Evolutionary conservation across 2,797 vertebrate species (phyloP).

Genomic region (Geotrypetes seraphini): DNA sequence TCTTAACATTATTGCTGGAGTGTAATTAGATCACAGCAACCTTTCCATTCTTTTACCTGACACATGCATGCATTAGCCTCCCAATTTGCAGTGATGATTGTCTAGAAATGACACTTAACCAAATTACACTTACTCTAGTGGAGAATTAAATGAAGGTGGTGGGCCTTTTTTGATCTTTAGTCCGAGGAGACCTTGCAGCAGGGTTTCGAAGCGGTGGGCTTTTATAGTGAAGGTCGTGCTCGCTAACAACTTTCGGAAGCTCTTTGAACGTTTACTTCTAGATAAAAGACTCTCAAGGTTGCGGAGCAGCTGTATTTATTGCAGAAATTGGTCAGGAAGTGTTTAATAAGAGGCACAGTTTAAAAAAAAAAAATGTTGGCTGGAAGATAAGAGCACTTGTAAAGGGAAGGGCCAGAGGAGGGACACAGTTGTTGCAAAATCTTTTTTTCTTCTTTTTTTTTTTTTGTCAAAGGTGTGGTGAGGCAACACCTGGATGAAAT

Average conservation of each 20-base stretch:
- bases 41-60: no score
- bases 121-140: no score
- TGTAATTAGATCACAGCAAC: no score
- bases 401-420: background rate
- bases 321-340: slow-evolving; percentile 35
- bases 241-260: slow-evolving; percentile 32
- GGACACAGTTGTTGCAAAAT: slow-evolving; percentile 2
- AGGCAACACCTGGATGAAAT: slow-evolving; percentile 6
- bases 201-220: no score
- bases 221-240: no score
- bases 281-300: slow-evolving; percentile 36
- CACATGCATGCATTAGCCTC: no score
- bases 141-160: no score
- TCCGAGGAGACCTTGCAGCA: no score
- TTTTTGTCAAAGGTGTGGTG: slow-evolving; percentile 28
- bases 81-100: no score
- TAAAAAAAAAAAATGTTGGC: slow-evolving; percentile 33
- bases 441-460: background rate
- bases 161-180: no score
- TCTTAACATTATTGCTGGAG: no score
- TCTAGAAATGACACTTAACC: no score
- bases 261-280: slow-evolving; percentile 26
- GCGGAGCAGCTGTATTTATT: slow-evolving; percentile 24
- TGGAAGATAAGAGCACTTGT: slow-evolving; percentile 29
- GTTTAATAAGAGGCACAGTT: slow-evolving; percentile 38